Evolutionary conservation across 1,140 invertebrate species (phyloP).

Genomic region (Armadillidium nasatum): DNA sequence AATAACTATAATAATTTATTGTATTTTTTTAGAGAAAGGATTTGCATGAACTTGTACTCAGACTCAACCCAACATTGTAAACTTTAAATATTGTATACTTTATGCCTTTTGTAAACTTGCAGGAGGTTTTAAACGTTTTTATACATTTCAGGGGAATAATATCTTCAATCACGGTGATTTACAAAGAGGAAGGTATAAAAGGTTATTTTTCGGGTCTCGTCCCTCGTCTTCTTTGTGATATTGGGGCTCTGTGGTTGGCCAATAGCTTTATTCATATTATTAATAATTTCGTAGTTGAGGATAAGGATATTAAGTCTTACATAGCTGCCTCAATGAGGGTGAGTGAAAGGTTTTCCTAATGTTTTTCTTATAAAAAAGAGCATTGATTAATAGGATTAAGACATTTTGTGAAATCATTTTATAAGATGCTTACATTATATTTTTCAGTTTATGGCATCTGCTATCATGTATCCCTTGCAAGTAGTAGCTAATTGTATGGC

Average conservation of each 20-base stretch:
- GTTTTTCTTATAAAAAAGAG: neutral
- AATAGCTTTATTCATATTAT: slow-evolving; percentile 68
- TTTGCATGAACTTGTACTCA: no score
- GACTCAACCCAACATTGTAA: no score
- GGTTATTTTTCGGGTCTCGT: slow-evolving; percentile 80
- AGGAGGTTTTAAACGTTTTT: slow-evolving; percentile 20
- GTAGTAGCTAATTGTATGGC: slow-evolving; percentile 83
- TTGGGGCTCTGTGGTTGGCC: slow-evolving; percentile 65
- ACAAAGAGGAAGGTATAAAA: slow-evolving; percentile 69
- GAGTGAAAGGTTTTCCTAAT: slow-evolving; percentile 45
- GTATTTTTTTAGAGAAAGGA: no score
- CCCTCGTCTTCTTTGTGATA: slow-evolving; percentile 73
- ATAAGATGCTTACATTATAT: neutral
- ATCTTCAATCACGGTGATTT: slow-evolving; percentile 69
- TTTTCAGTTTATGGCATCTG: slow-evolving; percentile 65
- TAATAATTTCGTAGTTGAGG: slow-evolving; percentile 72
- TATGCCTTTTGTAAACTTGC: no score
- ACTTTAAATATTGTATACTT: no score
- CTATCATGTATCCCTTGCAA: slow-evolving; percentile 77
- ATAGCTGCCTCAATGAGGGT: slow-evolving; percentile 57
- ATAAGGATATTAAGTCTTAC: slow-evolving; percentile 65
- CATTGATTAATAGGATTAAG: neutral
- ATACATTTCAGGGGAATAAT: slow-evolving; percentile 60
- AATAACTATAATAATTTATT: no score
- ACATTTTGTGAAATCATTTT: neutral